Conservation (phyloP, 2,113 vertebrate genomes). For the Gnathonemus longibarbis region DNA sequence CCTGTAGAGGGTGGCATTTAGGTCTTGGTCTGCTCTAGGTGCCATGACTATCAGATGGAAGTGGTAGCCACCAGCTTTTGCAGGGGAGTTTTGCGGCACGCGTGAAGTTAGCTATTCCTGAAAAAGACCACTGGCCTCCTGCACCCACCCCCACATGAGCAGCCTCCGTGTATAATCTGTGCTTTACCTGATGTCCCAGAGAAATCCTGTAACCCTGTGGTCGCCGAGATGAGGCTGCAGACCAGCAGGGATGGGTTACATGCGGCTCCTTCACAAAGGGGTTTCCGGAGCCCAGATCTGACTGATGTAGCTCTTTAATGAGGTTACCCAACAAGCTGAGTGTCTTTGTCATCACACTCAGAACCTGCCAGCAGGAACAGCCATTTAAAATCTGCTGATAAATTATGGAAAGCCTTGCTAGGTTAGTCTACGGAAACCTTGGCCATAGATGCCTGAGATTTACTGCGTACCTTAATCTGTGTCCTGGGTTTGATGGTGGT, state of each 20-base stretch:
- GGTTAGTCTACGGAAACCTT: background rate
- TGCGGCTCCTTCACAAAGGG: background rate
- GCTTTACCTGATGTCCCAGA: background rate
- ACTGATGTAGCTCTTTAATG: background rate
- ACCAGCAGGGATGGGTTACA: background rate
- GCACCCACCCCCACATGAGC: background rate
- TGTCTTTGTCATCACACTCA: background rate
- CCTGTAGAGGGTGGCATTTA: background rate
- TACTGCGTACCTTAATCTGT: background rate
- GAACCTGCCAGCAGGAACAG: background rate
- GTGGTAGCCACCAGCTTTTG: background rate
- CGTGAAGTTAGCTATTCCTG: background rate
- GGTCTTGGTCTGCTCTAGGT: background rate
- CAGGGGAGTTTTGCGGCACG: background rate
- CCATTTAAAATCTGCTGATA: background rate
- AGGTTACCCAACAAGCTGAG: background rate
- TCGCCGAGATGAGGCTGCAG: background rate
- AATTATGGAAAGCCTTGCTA: background rate
- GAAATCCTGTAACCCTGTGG: background rate
- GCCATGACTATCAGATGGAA: background rate
- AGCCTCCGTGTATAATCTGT: background rate
- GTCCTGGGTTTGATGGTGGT: background rate
- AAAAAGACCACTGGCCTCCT: background rate
- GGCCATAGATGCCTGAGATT: background rate
- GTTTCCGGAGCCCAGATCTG: background rate